phyloP scores from a whole-genome alignment of 2,113 vertebrate species.

The Pavo muticus region DNA sequence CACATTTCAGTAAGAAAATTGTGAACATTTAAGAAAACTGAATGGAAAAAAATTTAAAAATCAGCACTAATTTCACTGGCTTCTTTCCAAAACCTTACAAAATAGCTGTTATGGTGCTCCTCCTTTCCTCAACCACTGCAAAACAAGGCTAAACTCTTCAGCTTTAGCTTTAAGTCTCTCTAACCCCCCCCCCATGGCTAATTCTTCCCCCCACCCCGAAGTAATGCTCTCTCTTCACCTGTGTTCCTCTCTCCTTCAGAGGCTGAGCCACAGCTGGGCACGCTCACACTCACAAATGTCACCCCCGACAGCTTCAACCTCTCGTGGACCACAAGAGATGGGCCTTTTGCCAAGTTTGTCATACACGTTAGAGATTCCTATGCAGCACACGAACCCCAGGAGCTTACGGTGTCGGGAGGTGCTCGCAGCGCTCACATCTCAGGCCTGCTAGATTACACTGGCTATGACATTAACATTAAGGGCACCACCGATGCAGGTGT shows the following conservation, averaged over 20 bases:
- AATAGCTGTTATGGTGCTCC: background rate
- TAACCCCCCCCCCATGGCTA: too few species aligned
- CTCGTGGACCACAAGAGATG: slow-evolving; percentile 70
- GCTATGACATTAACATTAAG: slow-evolving; percentile 70
- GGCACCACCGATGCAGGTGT: slow-evolving; percentile 66
- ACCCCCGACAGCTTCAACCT: slow-evolving; percentile 76
- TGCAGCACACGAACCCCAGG: slow-evolving; percentile 36
- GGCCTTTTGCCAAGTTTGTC: slow-evolving; percentile 73
- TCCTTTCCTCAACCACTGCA: background rate
- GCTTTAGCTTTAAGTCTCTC: background rate
- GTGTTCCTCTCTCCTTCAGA: slow-evolving; percentile 74
- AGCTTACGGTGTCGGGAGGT: slow-evolving; percentile 65
- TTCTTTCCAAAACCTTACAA: slow-evolving; percentile 31
- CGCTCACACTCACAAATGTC: slow-evolving; percentile 77
- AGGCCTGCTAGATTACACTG: slow-evolving; percentile 67
- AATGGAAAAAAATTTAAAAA: background rate
- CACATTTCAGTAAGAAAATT: background rate
- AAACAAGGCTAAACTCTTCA: background rate
- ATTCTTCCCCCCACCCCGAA: background rate
- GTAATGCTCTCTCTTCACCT: slow-evolving; percentile 19
- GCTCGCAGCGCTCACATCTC: slow-evolving; percentile 64
- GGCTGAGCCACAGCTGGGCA: slow-evolving; percentile 74
- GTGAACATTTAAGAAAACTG: background rate
- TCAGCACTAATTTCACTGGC: slow-evolving; percentile 49
- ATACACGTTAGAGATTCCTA: slow-evolving; percentile 55